Evolutionary conservation across 2,113 vertebrate genomes (phyloP).

Genomic region (Crocuta crocuta): DNA sequence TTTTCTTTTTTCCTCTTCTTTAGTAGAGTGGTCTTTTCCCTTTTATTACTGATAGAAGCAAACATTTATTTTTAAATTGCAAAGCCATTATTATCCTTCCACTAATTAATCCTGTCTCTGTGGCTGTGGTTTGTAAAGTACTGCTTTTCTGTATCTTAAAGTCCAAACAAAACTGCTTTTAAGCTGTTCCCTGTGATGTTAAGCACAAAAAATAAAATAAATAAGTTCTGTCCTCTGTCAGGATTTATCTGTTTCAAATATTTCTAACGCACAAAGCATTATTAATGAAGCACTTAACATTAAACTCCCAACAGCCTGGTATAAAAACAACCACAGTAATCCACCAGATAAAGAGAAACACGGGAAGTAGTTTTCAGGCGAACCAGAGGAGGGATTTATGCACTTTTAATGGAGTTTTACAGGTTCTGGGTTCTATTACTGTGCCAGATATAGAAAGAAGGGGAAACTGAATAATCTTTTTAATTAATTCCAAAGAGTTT

Average conservation of each 20-base stretch:
- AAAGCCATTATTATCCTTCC: conserved; percentile 81
- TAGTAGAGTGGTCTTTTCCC: conserved; percentile 59
- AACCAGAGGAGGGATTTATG: conserved; percentile 69
- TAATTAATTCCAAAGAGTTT: conserved; percentile 55
- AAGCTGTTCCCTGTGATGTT: conserved; percentile 81
- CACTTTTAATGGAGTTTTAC: conserved; percentile 80
- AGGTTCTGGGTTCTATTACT: conserved; percentile 77
- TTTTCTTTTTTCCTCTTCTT: conserved; percentile 63
- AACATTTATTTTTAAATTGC: conserved; percentile 83
- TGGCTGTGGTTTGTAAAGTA: conserved; percentile 81
- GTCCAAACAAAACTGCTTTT: conserved; percentile 82
- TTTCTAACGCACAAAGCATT: conserved; percentile 86
- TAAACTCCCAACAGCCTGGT: conserved; percentile 82
- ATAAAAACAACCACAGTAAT: conserved; percentile 85
- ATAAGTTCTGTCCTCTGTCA: conserved; percentile 84
- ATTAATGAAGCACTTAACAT: conserved; percentile 89
- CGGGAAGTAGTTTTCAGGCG: conserved; percentile 51
- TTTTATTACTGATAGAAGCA: conserved; percentile 82
- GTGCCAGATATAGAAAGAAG: conserved; percentile 63
- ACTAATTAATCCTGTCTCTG: conserved; percentile 83
- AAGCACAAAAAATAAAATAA: conserved; percentile 85
- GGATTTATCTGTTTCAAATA: conserved; percentile 85
- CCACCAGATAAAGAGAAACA: conserved; percentile 83
- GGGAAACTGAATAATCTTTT: conserved; percentile 63
- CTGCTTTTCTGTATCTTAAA: conserved; percentile 78